These are phyloP conservation scores for Aricia agestis DNA, from an alignment of 1,140 invertebrate species.

Conservation along the genomic window DNA sequence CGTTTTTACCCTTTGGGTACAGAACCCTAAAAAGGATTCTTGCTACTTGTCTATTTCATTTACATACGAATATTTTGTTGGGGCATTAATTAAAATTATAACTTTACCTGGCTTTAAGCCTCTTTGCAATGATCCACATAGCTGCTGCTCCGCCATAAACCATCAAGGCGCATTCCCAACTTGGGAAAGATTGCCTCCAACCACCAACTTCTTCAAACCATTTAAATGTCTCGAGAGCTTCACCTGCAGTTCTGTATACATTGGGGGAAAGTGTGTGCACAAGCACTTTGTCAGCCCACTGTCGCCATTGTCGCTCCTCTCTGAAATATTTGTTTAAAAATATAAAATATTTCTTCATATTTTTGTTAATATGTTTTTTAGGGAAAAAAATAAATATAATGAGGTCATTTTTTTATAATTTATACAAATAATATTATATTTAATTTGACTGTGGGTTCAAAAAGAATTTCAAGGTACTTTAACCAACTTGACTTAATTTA, in stretches of 20 bases:
- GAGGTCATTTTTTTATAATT: too few relatives aligned
- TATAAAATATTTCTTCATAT: constrained; percentile 20
- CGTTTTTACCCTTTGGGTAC: too few relatives aligned
- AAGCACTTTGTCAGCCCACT: constrained; percentile 94
- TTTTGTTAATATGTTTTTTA: too few relatives aligned
- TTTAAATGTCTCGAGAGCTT: constrained; percentile 92
- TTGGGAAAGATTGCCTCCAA: constrained; percentile 93
- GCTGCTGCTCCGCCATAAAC: constrained; percentile 95
- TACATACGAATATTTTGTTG: too few relatives aligned
- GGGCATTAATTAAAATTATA: too few relatives aligned
- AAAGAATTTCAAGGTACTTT: too few relatives aligned
- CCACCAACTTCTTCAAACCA: constrained; percentile 94
- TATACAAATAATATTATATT: too few relatives aligned
- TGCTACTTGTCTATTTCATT: too few relatives aligned
- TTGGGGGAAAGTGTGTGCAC: constrained; percentile 97
- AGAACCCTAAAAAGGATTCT: too few relatives aligned
- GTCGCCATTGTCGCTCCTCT: constrained; percentile 94
- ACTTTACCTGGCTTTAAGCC: constrained; percentile 87
- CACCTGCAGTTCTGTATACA: constrained; percentile 91
- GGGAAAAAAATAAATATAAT: too few relatives aligned
- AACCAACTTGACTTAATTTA: not conserved
- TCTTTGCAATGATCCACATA: constrained; percentile 96
- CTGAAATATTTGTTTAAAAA: constrained; percentile 79
- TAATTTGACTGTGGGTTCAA: too few relatives aligned
- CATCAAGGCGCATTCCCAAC: constrained; percentile 89